These are phyloP conservation scores for Lophura swinhoii DNA, from an alignment of 2,797 vertebrate species.

Conservation along the genomic window DNA sequence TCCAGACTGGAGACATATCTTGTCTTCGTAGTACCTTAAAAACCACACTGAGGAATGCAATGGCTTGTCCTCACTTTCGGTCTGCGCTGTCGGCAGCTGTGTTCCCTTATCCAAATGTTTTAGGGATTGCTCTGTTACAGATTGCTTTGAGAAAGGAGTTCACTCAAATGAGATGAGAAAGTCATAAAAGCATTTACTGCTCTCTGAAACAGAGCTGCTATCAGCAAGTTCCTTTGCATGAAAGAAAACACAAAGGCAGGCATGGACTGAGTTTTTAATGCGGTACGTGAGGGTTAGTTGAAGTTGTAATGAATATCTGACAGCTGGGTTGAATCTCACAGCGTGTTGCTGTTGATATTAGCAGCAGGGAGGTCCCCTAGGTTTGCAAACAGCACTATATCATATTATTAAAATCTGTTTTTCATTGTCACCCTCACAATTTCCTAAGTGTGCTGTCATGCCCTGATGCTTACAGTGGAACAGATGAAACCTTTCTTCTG, in stretches of 20 bases:
- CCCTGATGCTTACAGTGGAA: background rate
- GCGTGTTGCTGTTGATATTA: slow-evolving; percentile 19
- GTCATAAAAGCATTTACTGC: background rate
- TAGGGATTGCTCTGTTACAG: background rate
- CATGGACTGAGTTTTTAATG: background rate
- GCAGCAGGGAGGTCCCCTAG: slow-evolving; percentile 34
- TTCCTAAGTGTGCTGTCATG: background rate
- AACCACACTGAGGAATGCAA: background rate
- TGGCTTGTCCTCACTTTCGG: background rate
- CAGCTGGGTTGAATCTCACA: slow-evolving; percentile 46
- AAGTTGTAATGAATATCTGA: slow-evolving; percentile 21
- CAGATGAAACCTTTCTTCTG: slow-evolving; percentile 14
- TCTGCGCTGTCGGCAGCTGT: background rate
- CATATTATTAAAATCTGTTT: slow-evolving; percentile 38
- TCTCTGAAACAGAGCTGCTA: background rate
- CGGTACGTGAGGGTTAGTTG: background rate
- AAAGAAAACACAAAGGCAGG: background rate
- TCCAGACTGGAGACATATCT: background rate
- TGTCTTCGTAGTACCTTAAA: background rate
- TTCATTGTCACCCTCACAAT: slow-evolving; percentile 29
- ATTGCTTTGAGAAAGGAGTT: background rate
- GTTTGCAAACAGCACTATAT: slow-evolving; percentile 3
- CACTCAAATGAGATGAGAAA: background rate
- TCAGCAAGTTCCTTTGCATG: background rate
- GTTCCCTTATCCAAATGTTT: background rate